Conservation (phyloP, 2,888 invertebrate species). For the Scaptomyza parva region DNA sequence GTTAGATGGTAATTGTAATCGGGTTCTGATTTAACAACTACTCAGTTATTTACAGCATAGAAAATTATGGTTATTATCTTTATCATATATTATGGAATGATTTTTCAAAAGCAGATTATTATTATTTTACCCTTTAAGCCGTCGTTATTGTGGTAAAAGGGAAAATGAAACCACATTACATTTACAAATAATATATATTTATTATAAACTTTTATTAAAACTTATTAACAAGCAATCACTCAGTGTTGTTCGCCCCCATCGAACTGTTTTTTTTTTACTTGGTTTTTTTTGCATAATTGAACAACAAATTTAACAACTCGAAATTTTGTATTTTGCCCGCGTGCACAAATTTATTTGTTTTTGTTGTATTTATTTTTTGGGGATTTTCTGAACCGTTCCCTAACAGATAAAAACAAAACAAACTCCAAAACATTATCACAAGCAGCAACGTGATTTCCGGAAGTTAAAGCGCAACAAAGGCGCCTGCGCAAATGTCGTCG, state of each 20-base stretch:
- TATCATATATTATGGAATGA: too few relatives aligned
- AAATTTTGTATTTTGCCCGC: slow-evolving; percentile 72
- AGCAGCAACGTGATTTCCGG: slow-evolving; percentile 78
- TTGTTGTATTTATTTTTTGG: slow-evolving; percentile 24
- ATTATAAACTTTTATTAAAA: not conserved
- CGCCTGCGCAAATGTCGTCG: slow-evolving; percentile 73
- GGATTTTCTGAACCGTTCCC: slow-evolving; percentile 45
- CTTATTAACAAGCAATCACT: not conserved
- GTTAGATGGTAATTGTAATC: not conserved
- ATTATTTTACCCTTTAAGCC: too few relatives aligned
- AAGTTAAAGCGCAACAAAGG: slow-evolving; percentile 72
- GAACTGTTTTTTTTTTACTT: too few relatives aligned
- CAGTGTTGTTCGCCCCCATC: not conserved
- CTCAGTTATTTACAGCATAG: not conserved
- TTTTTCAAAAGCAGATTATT: too few relatives aligned
- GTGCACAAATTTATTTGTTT: slow-evolving; percentile 59
- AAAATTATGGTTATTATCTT: not conserved
- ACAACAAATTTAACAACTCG: slow-evolving; percentile 63
- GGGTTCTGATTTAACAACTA: slow-evolving; percentile 6
- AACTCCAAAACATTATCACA: slow-evolving; percentile 61
- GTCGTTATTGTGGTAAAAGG: too few relatives aligned
- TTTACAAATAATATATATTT: too few relatives aligned
- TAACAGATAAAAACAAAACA: slow-evolving; percentile 22
- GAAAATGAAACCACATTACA: too few relatives aligned
- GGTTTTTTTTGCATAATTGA: slow-evolving; percentile 63